These are phyloP conservation scores for Sialis lutaria DNA, from an alignment of 2,888 invertebrate species.

Conservation along the genomic window DNA sequence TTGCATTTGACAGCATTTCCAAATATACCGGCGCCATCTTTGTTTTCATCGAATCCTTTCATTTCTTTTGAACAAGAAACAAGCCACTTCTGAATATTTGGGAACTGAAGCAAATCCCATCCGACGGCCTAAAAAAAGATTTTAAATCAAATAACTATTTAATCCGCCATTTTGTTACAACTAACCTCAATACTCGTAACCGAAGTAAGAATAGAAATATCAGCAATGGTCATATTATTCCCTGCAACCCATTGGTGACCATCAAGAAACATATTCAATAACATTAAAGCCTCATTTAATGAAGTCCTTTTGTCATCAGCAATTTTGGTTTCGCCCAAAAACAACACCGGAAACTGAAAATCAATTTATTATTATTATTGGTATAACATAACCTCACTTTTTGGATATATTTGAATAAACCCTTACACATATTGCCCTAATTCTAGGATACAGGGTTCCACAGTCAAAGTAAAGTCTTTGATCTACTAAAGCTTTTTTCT, in stretches of 20 bases:
- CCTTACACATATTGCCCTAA: slow-evolving; percentile 42
- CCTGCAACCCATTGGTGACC: slow-evolving; percentile 42
- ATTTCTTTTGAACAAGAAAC: slow-evolving; percentile 33
- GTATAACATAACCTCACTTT: background rate
- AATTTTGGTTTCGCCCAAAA: slow-evolving; percentile 36
- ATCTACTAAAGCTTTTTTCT: slow-evolving; percentile 37
- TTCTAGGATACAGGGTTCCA: slow-evolving; percentile 40
- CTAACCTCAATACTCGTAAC: slow-evolving; percentile 36
- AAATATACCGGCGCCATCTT: slow-evolving; percentile 36
- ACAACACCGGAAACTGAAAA: slow-evolving; percentile 38
- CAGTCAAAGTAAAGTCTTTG: slow-evolving; percentile 44
- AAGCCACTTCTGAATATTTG: slow-evolving; percentile 40
- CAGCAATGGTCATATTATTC: slow-evolving; percentile 42
- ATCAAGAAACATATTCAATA: slow-evolving; percentile 36
- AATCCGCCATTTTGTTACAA: background rate
- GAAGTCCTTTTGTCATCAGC: slow-evolving; percentile 32
- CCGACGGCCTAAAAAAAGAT: slow-evolving; percentile 32
- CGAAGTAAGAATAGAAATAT: slow-evolving; percentile 38
- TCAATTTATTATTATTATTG: slow-evolving; percentile 2
- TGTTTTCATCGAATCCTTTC: slow-evolving; percentile 39
- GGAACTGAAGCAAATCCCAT: slow-evolving; percentile 36
- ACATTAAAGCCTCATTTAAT: slow-evolving; percentile 37
- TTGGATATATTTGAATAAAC: background rate
- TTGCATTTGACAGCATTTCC: slow-evolving; percentile 38
- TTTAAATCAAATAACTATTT: slow-evolving; percentile 1